Evolutionary conservation across 2,797 vertebrate genomes (phyloP).

Genomic region (Natrix natrix): DNA sequence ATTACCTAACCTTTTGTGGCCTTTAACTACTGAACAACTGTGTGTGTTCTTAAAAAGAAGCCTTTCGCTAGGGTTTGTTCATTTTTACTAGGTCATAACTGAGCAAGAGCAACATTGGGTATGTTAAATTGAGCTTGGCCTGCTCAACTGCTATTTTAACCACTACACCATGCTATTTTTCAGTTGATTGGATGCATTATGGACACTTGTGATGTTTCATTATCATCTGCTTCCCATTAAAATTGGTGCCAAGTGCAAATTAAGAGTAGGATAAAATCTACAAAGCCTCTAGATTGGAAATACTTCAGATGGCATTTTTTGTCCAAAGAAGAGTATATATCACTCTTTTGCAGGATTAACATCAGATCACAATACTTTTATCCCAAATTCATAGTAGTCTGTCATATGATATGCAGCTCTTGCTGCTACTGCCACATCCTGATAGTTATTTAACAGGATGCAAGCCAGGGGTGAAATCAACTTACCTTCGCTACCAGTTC

Average conservation of each 20-base stretch:
- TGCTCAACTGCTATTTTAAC: background rate
- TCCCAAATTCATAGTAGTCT: background rate
- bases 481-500: too few species aligned
- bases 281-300: background rate
- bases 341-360: background rate
- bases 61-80: background rate
- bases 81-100: background rate
- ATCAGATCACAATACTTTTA: background rate
- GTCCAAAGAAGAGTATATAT: background rate
- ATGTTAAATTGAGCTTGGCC: background rate
- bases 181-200: background rate
- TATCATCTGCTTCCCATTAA: background rate
- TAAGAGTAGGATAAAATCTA: background rate
- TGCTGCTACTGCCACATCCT: background rate
- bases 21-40: background rate
- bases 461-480: background rate
- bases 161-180: too few species aligned
- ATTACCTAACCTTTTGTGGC: background rate
- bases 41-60: background rate
- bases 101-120: background rate
- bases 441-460: background rate
- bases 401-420: background rate
- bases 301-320: background rate
- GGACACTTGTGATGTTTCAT: background rate
- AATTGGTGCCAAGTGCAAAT: background rate